These are phyloP conservation scores for Prionailurus viverrinus DNA, from an alignment of 2,113 vertebrate species.

Conservation along the genomic window DNA sequence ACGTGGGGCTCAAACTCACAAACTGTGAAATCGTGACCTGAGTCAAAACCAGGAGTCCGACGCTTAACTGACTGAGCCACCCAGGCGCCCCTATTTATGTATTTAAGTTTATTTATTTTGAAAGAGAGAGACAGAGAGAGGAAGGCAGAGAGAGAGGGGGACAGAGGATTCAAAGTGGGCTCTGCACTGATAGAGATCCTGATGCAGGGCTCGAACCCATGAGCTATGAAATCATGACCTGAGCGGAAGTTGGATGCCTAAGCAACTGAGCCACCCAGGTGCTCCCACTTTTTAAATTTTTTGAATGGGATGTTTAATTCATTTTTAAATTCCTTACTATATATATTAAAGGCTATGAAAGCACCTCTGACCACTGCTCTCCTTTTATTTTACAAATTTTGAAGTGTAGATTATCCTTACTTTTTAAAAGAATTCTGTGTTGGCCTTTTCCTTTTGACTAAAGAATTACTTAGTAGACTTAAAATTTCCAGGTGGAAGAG, in stretches of 20 bases:
- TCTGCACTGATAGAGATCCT: background rate
- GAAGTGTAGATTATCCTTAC: background rate
- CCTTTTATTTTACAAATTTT: background rate
- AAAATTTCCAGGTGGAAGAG: background rate
- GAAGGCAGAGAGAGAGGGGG: background rate
- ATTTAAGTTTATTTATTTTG: background rate
- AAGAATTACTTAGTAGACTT: background rate
- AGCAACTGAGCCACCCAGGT: background rate
- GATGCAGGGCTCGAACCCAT: background rate
- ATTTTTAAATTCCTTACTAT: background rate
- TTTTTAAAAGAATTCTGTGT: background rate
- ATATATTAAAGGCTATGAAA: background rate
- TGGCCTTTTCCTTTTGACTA: background rate
- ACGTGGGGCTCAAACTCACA: no score
- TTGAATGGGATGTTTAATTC: background rate
- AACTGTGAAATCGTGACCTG: no score
- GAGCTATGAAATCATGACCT: background rate
- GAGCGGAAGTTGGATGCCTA: background rate
- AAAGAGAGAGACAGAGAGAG: background rate
- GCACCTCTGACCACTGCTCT: background rate
- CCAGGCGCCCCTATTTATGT: no score
- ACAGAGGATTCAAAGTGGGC: background rate
- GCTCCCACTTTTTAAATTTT: background rate
- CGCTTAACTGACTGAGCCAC: no score
- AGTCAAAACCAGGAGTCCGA: no score